A percentile compares a stretch with the other conserved stretches of the same genome.
Conservation (phyloP, 2,113 vertebrate genomes). For the Urocitellus parryii region DNA sequence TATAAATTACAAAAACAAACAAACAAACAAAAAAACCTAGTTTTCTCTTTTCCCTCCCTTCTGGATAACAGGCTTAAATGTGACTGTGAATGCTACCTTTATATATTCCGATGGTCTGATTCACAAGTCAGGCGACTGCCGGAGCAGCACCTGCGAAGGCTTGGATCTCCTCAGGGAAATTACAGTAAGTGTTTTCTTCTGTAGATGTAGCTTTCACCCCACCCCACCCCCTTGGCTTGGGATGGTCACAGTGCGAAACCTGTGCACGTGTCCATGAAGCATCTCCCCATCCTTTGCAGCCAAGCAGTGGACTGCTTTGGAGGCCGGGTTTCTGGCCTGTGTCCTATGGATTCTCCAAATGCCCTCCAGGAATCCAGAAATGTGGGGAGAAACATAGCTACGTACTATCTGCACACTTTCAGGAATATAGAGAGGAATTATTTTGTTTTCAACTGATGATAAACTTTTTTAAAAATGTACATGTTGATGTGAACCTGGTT, state of each 20-base stretch:
- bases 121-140: conserved; percentile 91
- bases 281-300: neutral
- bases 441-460: conserved; percentile 17
- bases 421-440: neutral
- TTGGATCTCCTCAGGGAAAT: conserved; percentile 92
- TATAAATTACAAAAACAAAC: neutral
- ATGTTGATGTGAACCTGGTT: neutral
- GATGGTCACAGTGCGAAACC: neutral
- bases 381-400: neutral
- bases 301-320: neutral
- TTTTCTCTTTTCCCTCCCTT: conserved; percentile 35
- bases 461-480: neutral
- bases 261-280: neutral
- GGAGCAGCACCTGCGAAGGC: conserved; percentile 96
- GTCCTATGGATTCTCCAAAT: neutral
- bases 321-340: neutral
- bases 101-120: conserved; percentile 85
- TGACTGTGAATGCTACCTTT: conserved; percentile 85
- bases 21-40: neutral
- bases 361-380: neutral
- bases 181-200: conserved; percentile 87
- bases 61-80: conserved; percentile 79
- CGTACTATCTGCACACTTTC: neutral
- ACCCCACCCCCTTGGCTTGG: rapidly evolving
- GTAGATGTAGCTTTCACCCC: neutral